Base-by-base conservation (phyloP, 2,113 vertebrate genomes). In the Glareola pratincola region DNA sequence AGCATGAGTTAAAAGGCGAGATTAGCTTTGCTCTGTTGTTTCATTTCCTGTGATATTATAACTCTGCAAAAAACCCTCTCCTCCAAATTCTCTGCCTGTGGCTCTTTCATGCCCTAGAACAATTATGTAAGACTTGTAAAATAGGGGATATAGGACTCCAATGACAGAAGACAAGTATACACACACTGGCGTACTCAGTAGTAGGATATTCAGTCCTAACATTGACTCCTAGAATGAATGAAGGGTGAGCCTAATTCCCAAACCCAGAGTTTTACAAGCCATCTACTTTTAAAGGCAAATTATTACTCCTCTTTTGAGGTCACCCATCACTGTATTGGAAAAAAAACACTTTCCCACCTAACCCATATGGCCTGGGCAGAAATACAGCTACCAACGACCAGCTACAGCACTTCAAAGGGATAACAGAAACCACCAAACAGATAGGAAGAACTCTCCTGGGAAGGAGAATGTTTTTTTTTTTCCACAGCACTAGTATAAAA, bases 381-480 rank as follows among this genome's bases (percentile, higher is more conserved):
- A 75, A 81, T 56, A 43, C 23, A 94, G 41, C 37, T 51, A 84
- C 57, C 22, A 76, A 3, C 26, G 43, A 73, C 20, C 32, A 76
- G 23, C 48, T 71, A 48, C 62, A 94, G 69, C n/a, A 57, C 19
- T 91, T 90, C 69, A 96, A 95, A 94, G 66, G 89, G 69, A 89
- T 86, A 87, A 74, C 0, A 94, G 66, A 81, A 94, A 73, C n/a
- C 26, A 69, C 15, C 30, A 56, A 63, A 75, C n/a, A 81, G 56
- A 74, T 27, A 71, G 29, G 59, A 94, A 63, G 48, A 69, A 66
- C 12, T 50, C 22, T 88, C 37, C 43, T 77, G 7, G 4, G 39
- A 85, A 71, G 17, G 4, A 77, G 27, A 72, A 53, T 45, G 9
- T 0, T 4, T 0, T 3, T 29, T 74, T 47, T 77, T 86, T 45